Evolutionary conservation across 2,797 vertebrate species (phyloP), one percentile per base, ranked within the genome.

Genomic region (Austrolebias charrua): DNA sequence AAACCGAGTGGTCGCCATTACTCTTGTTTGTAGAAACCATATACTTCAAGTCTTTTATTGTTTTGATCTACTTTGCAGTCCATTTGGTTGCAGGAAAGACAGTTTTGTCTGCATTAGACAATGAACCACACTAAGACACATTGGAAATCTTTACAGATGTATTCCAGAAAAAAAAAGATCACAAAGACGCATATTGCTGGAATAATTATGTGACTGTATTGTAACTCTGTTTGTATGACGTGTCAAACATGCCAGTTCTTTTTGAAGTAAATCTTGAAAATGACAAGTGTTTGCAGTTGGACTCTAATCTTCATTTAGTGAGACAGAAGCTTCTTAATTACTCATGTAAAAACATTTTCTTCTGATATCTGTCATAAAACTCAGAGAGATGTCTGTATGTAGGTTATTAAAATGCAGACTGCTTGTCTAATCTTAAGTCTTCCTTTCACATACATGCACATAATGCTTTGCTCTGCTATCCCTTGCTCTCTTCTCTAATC

Each of bases 371-470:
- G 45, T 59, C 63, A 66, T 72, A 57, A 19, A 52, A 52, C 75
- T 81, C 82, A 75, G 75, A 82, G 60, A 50, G 11, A n/a, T 43
- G 57, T 63, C 69, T 60, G 75, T 18, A 9, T 52, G 20, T 11
- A 28, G 50, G 69, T 68, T 76, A 60, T 84, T 84, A 83, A 76
- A 78, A 81, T 86, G 76, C 81, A 73, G 71, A 67, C 29, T 31
- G 65, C 65, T 50, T 47, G 35, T 43, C 66, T 73, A 16, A 63
- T 68, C 81, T 84, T 75, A 72, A 81, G 78, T 80, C 78, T 69
- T 50, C 48, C 70, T 74, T 75, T 63, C 70, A 78, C 63, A 63
- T 69, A 63, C 65, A 51, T 47, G 51, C 75, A 50, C 46, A 15
- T 24, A 65, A 62, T 31, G 74, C 74, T 81, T 66, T 71, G 70